A percentile compares a stretch with the other conserved stretches of the same genome.
Evolutionary conservation across 2,113 vertebrate genomes (phyloP).

Genomic region (Atlantisia rogersi): DNA sequence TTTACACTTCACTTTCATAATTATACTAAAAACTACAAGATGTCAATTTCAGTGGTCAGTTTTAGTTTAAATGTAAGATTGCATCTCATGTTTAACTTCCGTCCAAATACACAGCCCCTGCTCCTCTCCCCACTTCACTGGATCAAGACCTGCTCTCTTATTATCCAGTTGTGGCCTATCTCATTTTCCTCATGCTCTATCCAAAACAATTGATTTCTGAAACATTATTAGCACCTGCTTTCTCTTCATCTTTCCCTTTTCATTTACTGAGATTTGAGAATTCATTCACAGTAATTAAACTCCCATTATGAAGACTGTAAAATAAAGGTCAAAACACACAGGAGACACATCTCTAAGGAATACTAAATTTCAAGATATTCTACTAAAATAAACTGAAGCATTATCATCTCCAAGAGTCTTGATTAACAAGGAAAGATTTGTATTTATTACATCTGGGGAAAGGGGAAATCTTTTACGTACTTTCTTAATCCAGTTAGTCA

Average conservation of each 20-base stretch:
- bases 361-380: neutral
- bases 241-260: neutral
- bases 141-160: neutral
- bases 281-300: neutral
- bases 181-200: neutral
- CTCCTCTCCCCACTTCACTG: neutral
- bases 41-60: neutral
- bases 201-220: neutral
- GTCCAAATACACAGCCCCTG: neutral
- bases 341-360: neutral
- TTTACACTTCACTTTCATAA: neutral
- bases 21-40: neutral
- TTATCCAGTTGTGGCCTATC: neutral
- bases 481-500: neutral
- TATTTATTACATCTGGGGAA: neutral
- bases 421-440: neutral
- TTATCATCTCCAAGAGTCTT: neutral
- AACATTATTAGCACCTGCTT: neutral
- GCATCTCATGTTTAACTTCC: neutral
- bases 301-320: neutral
- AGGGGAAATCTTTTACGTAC: neutral
- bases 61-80: neutral
- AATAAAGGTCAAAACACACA: neutral
- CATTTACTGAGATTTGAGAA: neutral
- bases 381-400: neutral